A percentile compares a stretch with the other conserved stretches of the same genome.
Evolutionary conservation across 2,113 vertebrate genomes (phyloP).

Genomic region (Cacatua alba): DNA sequence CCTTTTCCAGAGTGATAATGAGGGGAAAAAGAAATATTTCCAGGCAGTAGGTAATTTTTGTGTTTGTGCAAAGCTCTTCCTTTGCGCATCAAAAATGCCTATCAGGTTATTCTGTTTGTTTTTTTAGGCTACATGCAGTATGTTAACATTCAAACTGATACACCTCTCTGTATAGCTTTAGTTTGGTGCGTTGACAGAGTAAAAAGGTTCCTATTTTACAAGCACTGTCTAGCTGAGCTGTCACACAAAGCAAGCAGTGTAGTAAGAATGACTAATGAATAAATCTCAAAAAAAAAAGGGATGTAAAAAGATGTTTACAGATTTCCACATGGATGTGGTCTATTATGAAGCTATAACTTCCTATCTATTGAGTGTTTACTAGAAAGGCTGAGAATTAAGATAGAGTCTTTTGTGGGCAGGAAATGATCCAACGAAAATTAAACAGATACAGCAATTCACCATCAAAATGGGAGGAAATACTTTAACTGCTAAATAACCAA

Average conservation of each 20-base stretch:
- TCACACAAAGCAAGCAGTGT: background rate
- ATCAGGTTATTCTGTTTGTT: background rate
- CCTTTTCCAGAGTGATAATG: background rate
- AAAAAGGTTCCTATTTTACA: background rate
- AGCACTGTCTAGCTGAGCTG: background rate
- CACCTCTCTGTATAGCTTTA: background rate
- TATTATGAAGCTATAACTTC: constrained; percentile 57
- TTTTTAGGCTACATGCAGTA: background rate
- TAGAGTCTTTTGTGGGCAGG: constrained; percentile 49
- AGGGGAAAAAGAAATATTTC: background rate
- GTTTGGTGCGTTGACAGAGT: background rate
- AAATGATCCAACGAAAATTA: constrained; percentile 50
- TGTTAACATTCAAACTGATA: background rate
- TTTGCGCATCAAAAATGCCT: background rate
- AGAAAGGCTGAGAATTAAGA: constrained; percentile 50
- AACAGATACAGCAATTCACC: constrained; percentile 42
- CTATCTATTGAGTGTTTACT: constrained; percentile 57
- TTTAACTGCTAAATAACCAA: constrained; percentile 1
- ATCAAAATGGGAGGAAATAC: constrained; percentile 39
- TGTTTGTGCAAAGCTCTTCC: background rate
- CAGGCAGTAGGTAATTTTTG: background rate
- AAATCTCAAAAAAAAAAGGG: background rate
- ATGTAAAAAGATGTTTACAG: constrained; percentile 56
- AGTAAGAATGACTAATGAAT: background rate
- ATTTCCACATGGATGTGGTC: constrained; percentile 27